Conservation (phyloP, 35 echinoderm and acorn worm species). For the Anneissia japonica region DNA sequence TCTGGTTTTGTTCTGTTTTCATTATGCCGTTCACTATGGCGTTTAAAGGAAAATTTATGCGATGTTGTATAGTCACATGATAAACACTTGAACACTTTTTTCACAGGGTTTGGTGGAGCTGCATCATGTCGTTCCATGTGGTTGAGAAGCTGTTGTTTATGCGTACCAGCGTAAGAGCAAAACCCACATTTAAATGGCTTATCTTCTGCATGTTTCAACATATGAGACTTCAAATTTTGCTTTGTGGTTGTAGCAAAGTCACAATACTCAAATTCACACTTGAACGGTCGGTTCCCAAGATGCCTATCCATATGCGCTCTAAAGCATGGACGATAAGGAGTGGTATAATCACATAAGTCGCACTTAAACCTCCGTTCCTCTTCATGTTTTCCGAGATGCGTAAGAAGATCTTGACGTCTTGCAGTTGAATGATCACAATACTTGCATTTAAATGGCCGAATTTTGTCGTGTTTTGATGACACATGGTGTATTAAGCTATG, state of each 20-base stretch:
- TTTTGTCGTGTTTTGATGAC: conserved; percentile 55
- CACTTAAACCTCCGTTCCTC: conserved; percentile 51
- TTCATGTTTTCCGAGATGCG: conserved; percentile 57
- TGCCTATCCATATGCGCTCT: conserved; percentile 82
- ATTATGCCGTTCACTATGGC: conserved; percentile 59
- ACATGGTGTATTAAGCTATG: conserved; percentile 87
- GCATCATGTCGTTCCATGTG: conserved; percentile 15
- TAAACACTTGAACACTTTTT: conserved; percentile 33
- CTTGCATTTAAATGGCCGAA: conserved; percentile 69
- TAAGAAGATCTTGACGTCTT: conserved; percentile 63
- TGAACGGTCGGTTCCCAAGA: conserved; percentile 29
- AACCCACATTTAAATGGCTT: conserved; percentile 50
- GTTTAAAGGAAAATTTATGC: conserved; percentile 60
- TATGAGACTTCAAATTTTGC: conserved; percentile 76
- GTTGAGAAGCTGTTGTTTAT: conserved; percentile 31
- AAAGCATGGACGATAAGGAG: conserved; percentile 47
- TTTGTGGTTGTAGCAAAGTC: conserved; percentile 64
- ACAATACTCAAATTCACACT: conserved; percentile 50
- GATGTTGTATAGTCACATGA: conserved; percentile 49
- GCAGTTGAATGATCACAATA: conserved; percentile 61
- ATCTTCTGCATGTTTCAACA: conserved; percentile 35
- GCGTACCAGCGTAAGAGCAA: conserved; percentile 44
- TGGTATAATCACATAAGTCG: conserved; percentile 59
- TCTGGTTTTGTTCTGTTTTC: conserved; percentile 60
- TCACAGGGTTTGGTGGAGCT: not conserved